Conservation (phyloP, 2,888 invertebrate species). For the Aelia acuminata region DNA sequence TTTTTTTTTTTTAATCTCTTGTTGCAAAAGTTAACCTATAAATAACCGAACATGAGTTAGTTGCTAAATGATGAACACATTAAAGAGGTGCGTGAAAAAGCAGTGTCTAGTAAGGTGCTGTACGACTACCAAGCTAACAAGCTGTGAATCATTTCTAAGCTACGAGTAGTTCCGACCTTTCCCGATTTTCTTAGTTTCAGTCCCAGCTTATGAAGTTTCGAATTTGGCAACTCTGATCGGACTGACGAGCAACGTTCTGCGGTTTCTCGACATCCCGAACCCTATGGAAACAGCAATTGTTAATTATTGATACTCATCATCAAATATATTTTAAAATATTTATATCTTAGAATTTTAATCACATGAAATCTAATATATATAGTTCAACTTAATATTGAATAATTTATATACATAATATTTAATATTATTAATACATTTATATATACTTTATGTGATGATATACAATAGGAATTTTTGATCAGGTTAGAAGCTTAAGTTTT, state of each 20-base stretch:
- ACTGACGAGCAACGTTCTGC: slow-evolving; percentile 12
- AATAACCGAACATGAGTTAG: not conserved
- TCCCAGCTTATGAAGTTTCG: slow-evolving; percentile 21
- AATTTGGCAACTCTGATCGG: slow-evolving; percentile 23
- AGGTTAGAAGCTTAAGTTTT: no score
- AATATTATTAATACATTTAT: no score
- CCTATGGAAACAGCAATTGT: slow-evolving; percentile 18
- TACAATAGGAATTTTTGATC: no score
- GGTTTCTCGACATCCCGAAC: not conserved
- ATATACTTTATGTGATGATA: no score
- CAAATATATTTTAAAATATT: not conserved
- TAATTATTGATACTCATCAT: not conserved
- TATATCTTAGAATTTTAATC: not conserved
- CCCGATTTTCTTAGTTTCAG: slow-evolving; percentile 30
- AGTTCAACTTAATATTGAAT: not conserved
- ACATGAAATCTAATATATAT: not conserved
- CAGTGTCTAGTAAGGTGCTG: not conserved
- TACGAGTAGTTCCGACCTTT: slow-evolving; percentile 24
- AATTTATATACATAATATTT: no score
- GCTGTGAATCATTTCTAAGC: not conserved
- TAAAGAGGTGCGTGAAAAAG: not conserved
- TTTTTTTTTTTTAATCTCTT: not conserved
- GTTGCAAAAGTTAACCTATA: not conserved
- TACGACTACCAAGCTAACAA: not conserved
- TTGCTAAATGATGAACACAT: not conserved